These are phyloP conservation scores for Eupelmus urozonus DNA, from an alignment of 2,888 invertebrate species.

Conservation along the genomic window DNA sequence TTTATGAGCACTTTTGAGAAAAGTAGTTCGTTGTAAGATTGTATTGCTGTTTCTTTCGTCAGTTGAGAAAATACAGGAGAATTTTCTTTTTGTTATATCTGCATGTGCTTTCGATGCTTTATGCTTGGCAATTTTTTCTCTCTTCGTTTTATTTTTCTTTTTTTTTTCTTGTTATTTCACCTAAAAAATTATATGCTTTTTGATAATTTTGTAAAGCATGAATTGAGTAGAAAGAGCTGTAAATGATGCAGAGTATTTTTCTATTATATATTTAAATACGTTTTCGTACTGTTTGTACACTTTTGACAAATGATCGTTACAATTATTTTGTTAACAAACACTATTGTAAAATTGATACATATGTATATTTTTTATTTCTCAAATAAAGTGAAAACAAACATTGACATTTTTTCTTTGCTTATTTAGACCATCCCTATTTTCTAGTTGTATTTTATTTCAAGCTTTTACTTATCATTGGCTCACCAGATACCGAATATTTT, in stretches of 20 bases:
- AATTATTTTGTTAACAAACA: constrained; percentile 61
- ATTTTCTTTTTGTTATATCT: constrained; percentile 25
- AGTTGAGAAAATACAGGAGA: constrained; percentile 1
- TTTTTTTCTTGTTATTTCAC: constrained; percentile 32
- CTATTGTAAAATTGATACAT: constrained; percentile 68
- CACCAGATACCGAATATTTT: constrained; percentile 4
- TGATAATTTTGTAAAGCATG: constrained; percentile 51
- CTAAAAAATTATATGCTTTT: constrained; percentile 14
- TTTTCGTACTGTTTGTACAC: constrained; percentile 37
- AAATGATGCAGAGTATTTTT: constrained; percentile 36
- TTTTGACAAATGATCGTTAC: constrained; percentile 34
- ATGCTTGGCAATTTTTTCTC: constrained; percentile 39
- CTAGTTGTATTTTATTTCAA: constrained; percentile 60
- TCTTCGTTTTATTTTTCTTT: constrained; percentile 13
- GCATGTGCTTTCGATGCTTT: constrained; percentile 49
- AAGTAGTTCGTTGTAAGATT: constrained; percentile 19
- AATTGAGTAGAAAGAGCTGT: constrained; percentile 34
- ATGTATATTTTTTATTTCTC: constrained; percentile 72
- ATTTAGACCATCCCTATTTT: constrained; percentile 71
- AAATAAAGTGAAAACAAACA: constrained; percentile 68
- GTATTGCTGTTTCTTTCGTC: background rate
- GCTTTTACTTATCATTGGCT: background rate
- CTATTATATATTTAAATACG: constrained; percentile 19
- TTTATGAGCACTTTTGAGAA: constrained; percentile 33
- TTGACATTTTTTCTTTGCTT: constrained; percentile 73